Evolutionary conservation across 2,113 vertebrate genomes (phyloP).

Genomic region (western clawed frog (Xenopus tropicalis)): DNA sequence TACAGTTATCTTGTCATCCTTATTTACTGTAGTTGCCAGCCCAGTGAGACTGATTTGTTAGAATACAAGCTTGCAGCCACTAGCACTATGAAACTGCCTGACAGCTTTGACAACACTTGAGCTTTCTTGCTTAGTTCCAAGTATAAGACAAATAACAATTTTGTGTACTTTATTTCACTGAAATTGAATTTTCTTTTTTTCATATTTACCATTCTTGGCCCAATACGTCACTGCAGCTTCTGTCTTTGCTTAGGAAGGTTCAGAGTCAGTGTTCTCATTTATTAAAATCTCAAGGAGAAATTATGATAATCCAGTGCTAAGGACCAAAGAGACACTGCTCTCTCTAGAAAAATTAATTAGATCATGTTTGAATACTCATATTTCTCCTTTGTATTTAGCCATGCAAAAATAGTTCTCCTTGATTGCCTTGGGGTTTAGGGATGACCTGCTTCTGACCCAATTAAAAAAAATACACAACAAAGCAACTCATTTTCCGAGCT

Average conservation of each 20-base stretch:
- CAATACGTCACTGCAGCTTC: neutral
- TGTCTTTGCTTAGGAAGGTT: slow-evolving; percentile 10
- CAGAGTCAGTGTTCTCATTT: slow-evolving; percentile 44
- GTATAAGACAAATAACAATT: slow-evolving; percentile 16
- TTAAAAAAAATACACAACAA: slow-evolving; percentile 48
- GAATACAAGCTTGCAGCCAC: slow-evolving; percentile 8
- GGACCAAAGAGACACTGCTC: slow-evolving; percentile 50
- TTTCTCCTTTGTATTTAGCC: slow-evolving; percentile 47
- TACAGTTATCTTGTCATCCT: slow-evolving; percentile 20
- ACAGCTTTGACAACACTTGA: neutral
- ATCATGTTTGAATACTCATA: slow-evolving; percentile 62
- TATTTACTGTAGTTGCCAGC: slow-evolving; percentile 11
- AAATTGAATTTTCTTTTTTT: slow-evolving; percentile 22
- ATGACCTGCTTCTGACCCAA: slow-evolving; percentile 49
- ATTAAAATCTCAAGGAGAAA: slow-evolving; percentile 51
- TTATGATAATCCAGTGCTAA: slow-evolving; percentile 47
- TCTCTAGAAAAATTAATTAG: slow-evolving; percentile 61
- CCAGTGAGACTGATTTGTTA: slow-evolving; percentile 11
- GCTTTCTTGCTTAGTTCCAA: neutral
- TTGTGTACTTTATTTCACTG: slow-evolving; percentile 7
- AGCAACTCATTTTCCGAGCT: slow-evolving; percentile 28
- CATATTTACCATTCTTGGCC: slow-evolving; percentile 14
- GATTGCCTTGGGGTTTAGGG: slow-evolving; percentile 49
- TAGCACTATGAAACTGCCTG: neutral
- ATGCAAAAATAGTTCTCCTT: slow-evolving; percentile 59